A percentile compares a stretch with the other conserved stretches of the same genome.
phyloP scores from a whole-genome alignment of 2,888 invertebrate genomes.

The Sesia bembeciformis region DNA sequence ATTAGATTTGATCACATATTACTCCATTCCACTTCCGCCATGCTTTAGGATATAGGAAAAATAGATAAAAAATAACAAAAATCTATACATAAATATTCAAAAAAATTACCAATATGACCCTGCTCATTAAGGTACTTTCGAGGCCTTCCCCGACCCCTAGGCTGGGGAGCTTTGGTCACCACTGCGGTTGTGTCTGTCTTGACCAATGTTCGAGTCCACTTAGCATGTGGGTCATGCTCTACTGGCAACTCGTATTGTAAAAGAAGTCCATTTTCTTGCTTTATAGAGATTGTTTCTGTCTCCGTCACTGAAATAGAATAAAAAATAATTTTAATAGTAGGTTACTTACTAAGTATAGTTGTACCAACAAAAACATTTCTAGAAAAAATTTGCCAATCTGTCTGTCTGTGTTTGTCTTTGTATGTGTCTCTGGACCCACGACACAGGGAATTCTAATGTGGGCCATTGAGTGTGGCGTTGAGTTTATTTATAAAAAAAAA shows the following conservation, averaged over 20 bases:
- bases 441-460: too few species aligned
- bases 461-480: too few species aligned
- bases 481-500: too few species aligned
- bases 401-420: too few species aligned
- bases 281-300: slow-evolving; percentile 68
- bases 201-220: slow-evolving; percentile 50
- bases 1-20: too few species aligned
- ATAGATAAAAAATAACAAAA: too few species aligned
- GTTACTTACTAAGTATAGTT: background rate
- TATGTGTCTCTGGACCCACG: too few species aligned
- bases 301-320: slow-evolving; percentile 18
- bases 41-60: too few species aligned
- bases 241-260: slow-evolving; percentile 66
- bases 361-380: slow-evolving; percentile 5
- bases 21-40: too few species aligned
- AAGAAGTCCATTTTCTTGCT: slow-evolving; percentile 65
- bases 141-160: slow-evolving; percentile 56
- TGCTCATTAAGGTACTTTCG: slow-evolving; percentile 66
- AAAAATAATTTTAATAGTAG: background rate
- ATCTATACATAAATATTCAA: too few species aligned
- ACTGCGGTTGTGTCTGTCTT: slow-evolving; percentile 40
- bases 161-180: slow-evolving; percentile 56
- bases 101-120: slow-evolving; percentile 51
- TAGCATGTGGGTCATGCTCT: slow-evolving; percentile 54
- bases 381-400: background rate